Evolutionary conservation across 2,113 vertebrate genomes (phyloP).

Genomic region (Gymnobelideus leadbeateri): DNA sequence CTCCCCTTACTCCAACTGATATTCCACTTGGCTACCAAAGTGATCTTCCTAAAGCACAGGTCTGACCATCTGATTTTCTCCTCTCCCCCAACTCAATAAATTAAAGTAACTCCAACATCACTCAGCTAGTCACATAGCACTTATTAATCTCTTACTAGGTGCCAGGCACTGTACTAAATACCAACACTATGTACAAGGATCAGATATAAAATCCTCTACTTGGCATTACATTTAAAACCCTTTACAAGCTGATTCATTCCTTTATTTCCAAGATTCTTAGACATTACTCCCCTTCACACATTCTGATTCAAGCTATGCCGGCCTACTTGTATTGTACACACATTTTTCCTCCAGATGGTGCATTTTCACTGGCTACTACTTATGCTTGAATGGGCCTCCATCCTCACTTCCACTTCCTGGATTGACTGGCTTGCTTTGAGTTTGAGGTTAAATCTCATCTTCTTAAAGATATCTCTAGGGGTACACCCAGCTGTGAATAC

Average conservation of each 20-base stretch:
- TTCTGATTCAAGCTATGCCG: not conserved
- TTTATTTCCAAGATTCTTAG: not conserved
- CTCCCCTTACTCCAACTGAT: not conserved
- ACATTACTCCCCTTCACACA: not conserved
- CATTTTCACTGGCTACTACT: not conserved
- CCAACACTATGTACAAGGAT: not conserved
- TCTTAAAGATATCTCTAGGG: not conserved
- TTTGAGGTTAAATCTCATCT: not conserved
- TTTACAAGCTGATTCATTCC: not conserved
- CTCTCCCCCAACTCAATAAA: not conserved
- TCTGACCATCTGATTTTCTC: not conserved
- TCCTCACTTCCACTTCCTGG: not conserved
- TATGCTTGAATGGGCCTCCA: not conserved
- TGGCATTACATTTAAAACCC: not conserved
- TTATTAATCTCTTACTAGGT: not conserved
- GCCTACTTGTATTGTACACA: not conserved
- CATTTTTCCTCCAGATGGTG: not conserved
- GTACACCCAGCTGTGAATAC: not conserved
- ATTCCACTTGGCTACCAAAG: not conserved
- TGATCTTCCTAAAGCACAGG: not conserved
- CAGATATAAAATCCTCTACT: not conserved
- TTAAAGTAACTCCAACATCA: not conserved
- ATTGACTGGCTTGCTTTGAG: not conserved
- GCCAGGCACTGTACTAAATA: not conserved
- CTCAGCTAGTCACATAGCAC: not conserved